These are phyloP conservation scores for Margarornis squamiger DNA, from an alignment of 2,797 vertebrate genomes.

Conservation along the genomic window DNA sequence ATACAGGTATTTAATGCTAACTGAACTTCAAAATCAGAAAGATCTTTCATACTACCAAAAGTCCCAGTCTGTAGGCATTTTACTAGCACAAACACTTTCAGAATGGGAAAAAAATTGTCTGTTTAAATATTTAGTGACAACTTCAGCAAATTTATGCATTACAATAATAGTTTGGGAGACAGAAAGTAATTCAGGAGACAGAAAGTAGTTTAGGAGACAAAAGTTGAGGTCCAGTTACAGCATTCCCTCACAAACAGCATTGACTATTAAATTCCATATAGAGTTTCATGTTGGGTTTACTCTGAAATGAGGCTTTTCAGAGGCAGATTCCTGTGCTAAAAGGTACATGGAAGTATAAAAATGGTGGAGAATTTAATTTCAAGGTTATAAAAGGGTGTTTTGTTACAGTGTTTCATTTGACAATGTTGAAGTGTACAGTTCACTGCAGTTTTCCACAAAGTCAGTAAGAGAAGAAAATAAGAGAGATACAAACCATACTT, in stretches of 20 bases:
- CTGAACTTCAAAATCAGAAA: background rate
- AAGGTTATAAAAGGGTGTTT: background rate
- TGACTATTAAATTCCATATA: background rate
- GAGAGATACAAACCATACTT: background rate
- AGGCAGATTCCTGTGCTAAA: background rate
- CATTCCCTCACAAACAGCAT: background rate
- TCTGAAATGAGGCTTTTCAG: background rate
- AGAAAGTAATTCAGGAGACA: background rate
- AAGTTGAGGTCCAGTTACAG: background rate
- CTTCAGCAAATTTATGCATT: background rate
- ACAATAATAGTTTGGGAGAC: background rate
- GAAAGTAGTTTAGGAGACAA: background rate
- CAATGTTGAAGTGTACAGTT: background rate
- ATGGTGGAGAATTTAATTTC: background rate
- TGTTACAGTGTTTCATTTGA: background rate
- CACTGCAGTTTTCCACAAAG: background rate
- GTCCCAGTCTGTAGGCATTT: background rate
- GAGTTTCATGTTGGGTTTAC: background rate
- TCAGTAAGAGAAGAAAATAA: background rate
- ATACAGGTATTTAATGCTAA: background rate
- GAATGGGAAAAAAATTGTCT: background rate
- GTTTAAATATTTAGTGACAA: background rate
- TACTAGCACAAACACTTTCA: background rate
- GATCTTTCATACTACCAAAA: background rate
- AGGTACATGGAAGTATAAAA: background rate